Conservation (phyloP, 2,113 vertebrate species). For the Toxostoma redivivum region DNA sequence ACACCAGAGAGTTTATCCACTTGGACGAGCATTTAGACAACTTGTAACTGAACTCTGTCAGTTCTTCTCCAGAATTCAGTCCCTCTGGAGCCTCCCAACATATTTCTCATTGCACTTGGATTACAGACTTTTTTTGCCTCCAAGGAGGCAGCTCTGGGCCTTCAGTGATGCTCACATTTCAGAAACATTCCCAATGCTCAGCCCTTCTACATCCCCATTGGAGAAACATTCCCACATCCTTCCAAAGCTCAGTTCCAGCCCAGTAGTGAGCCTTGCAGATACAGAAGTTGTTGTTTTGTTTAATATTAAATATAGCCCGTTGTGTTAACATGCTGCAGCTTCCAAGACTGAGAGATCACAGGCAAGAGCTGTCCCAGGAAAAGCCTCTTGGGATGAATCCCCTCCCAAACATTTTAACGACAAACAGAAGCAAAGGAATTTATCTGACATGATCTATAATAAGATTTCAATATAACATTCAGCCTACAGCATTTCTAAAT, state of each 20-base stretch:
- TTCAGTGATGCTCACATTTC: not conserved
- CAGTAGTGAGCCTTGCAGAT: not conserved
- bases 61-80: not conserved
- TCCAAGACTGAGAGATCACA: conserved; percentile 55
- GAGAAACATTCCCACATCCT: not conserved
- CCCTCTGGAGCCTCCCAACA: not conserved
- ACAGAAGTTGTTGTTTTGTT: conserved; percentile 21
- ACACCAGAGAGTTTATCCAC: not conserved
- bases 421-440: conserved; percentile 50
- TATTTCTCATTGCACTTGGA: not conserved
- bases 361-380: conserved; percentile 33
- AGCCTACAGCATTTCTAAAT: conserved; percentile 65
- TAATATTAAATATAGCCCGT: conserved; percentile 23
- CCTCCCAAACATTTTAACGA: conserved; percentile 42
- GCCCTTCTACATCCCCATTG: not conserved
- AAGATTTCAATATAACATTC: conserved; percentile 58
- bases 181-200: not conserved
- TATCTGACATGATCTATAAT: conserved; percentile 52
- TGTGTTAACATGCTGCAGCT: conserved; percentile 39
- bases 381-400: conserved; percentile 46
- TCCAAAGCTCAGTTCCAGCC: not conserved
- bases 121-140: not conserved
- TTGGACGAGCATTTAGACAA: not conserved
- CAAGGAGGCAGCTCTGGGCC: not conserved
- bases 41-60: not conserved